phyloP scores from a whole-genome alignment of 2,888 invertebrate species.

The Campoplex nolae region DNA sequence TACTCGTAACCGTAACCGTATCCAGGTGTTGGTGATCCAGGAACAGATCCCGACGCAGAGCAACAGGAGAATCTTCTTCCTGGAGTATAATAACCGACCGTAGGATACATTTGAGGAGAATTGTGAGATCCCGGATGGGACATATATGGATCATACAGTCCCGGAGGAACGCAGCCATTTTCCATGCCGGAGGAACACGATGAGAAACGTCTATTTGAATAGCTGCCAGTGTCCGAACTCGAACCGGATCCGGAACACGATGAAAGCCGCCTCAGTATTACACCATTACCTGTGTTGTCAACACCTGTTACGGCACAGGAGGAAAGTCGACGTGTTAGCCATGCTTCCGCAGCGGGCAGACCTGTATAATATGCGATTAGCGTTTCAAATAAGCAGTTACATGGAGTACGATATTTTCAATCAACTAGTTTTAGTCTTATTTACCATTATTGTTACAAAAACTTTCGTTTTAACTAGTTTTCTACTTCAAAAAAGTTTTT shows the following conservation, averaged over 20 bases:
- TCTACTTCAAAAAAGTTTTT: neutral
- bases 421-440: constrained; percentile 83
- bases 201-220: constrained; percentile 78
- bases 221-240: constrained; percentile 77
- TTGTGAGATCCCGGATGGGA: constrained; percentile 51
- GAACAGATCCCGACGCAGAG: constrained; percentile 78
- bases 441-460: neutral
- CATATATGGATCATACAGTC: constrained; percentile 41
- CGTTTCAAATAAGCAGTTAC: neutral
- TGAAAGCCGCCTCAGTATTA: constrained; percentile 86
- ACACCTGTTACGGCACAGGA: constrained; percentile 88
- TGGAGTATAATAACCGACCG: constrained; percentile 75
- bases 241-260: constrained; percentile 83
- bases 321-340: constrained; percentile 88
- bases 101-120: constrained; percentile 75
- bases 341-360: constrained; percentile 88
- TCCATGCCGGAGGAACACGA: constrained; percentile 81
- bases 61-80: constrained; percentile 80
- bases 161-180: constrained; percentile 71
- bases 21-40: constrained; percentile 71
- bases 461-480: neutral
- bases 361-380: constrained; percentile 87
- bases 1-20: constrained; percentile 81
- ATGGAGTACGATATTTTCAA: too few relatives aligned
- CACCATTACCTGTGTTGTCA: constrained; percentile 85